These are phyloP conservation scores for Drosophila navojoa DNA, from an alignment of 1,140 invertebrate genomes.

Conservation along the genomic window DNA sequence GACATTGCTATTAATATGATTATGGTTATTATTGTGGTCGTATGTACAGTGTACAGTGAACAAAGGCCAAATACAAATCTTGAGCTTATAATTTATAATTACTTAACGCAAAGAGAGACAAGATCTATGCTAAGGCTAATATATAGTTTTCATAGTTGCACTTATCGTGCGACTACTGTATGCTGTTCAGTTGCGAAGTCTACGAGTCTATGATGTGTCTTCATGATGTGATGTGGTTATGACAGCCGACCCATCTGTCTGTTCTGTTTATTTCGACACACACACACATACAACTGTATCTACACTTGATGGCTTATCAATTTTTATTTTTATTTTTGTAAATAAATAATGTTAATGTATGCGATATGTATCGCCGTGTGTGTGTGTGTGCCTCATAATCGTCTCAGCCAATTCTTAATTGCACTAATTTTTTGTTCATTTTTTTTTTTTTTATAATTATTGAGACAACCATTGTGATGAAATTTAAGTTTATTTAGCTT, in stretches of 20 bases:
- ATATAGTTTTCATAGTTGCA: background rate
- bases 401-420: conserved; percentile 14
- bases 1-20: conserved; percentile 52
- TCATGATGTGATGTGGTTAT: conserved; percentile 53
- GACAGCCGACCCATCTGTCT: conserved; percentile 9
- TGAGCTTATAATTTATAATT: background rate
- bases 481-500: no score
- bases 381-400: conserved; percentile 15
- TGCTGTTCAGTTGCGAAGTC: conserved; percentile 20
- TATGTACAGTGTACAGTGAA: background rate
- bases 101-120: no score
- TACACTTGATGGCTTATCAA: conserved; percentile 29
- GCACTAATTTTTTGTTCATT: conserved; percentile 7
- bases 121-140: background rate
- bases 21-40: conserved; percentile 51
- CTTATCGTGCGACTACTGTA: background rate
- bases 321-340: background rate
- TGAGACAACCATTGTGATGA: background rate
- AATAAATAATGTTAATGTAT: no score
- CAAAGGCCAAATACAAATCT: background rate
- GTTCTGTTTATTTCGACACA: conserved; percentile 1
- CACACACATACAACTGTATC: conserved; percentile 18
- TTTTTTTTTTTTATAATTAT: background rate
- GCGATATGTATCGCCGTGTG: conserved; percentile 3
- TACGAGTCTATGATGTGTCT: conserved; percentile 33